Evolutionary conservation across 2,797 vertebrate genomes (phyloP).

Genomic region (Rhyacichthys aspro): DNA sequence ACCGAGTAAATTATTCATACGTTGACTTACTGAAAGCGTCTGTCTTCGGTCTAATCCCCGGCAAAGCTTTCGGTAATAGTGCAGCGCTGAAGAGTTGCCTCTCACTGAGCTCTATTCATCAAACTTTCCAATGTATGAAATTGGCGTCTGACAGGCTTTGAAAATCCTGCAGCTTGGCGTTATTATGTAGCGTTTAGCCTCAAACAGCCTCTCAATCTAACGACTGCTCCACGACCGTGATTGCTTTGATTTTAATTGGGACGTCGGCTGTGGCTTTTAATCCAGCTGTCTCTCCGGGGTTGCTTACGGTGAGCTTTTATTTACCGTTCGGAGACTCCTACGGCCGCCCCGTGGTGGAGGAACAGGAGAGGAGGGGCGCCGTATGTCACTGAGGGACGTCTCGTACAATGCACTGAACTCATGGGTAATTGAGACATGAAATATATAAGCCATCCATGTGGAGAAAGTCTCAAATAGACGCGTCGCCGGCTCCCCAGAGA

Average conservation of each 20-base stretch:
- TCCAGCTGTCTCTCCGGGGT: conserved; percentile 72
- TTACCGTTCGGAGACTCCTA: conserved; percentile 36
- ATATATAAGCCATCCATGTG: conserved; percentile 51
- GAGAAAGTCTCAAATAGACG: conserved; percentile 38
- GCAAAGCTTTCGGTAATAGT: conserved; percentile 78
- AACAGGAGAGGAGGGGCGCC: conserved; percentile 18
- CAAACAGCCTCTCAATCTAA: conserved; percentile 74
- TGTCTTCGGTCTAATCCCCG: conserved; percentile 76
- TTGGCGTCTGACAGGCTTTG: conserved; percentile 74
- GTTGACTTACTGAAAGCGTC: conserved; percentile 74
- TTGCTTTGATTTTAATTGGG: conserved; percentile 81
- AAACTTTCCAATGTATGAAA: conserved; percentile 78
- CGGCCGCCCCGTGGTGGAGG: conserved; percentile 33
- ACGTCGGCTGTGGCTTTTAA: conserved; percentile 64
- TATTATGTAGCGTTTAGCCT: conserved; percentile 72
- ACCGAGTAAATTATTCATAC: conserved; percentile 77
- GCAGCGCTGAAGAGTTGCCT: conserved; percentile 72
- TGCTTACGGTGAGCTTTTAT: conserved; percentile 56
- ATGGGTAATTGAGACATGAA: conserved; percentile 65
- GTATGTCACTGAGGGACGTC: conserved; percentile 45
- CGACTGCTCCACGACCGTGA: conserved; percentile 67
- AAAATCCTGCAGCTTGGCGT: conserved; percentile 67
- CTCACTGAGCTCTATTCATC: conserved; percentile 76
- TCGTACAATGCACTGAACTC: conserved; percentile 46
- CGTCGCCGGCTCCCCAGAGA: conserved; percentile 45